Evolutionary conservation across 2,113 vertebrate genomes (phyloP).

Genomic region (Lophochroa leadbeateri): DNA sequence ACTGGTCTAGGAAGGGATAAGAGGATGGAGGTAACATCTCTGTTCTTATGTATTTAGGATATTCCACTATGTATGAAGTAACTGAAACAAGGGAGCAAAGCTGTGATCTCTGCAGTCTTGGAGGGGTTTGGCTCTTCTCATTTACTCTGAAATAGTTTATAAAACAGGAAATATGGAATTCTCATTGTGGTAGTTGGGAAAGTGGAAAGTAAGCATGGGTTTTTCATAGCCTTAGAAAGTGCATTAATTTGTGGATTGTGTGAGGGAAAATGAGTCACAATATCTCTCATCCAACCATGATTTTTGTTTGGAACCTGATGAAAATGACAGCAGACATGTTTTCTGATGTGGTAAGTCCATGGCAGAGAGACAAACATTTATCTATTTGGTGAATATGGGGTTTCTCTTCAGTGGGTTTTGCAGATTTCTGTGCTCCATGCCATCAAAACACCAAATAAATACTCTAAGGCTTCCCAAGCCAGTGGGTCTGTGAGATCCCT

Average conservation of each 20-base stretch:
- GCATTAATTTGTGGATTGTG: background rate
- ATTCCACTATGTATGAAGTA: background rate
- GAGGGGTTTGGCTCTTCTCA: background rate
- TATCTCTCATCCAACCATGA: rapidly evolving
- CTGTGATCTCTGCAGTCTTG: background rate
- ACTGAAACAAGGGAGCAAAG: background rate
- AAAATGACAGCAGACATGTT: background rate
- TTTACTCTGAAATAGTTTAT: background rate
- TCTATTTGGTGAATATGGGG: background rate
- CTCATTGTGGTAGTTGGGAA: rapidly evolving
- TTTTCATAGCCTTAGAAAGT: background rate
- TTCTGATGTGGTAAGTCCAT: background rate
- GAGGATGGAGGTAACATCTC: background rate
- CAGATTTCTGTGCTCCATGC: background rate
- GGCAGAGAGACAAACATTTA: background rate
- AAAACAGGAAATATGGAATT: background rate
- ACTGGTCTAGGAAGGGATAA: background rate
- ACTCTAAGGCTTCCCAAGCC: background rate
- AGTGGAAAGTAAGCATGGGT: background rate
- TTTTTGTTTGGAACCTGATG: background rate
- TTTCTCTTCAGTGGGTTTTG: background rate
- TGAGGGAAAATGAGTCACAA: rapidly evolving
- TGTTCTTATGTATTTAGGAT: background rate
- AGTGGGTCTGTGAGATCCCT: background rate
- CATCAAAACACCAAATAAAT: rapidly evolving